Evolutionary conservation across 2,888 invertebrate species (phyloP).

Genomic region (Operophtera brumata): DNA sequence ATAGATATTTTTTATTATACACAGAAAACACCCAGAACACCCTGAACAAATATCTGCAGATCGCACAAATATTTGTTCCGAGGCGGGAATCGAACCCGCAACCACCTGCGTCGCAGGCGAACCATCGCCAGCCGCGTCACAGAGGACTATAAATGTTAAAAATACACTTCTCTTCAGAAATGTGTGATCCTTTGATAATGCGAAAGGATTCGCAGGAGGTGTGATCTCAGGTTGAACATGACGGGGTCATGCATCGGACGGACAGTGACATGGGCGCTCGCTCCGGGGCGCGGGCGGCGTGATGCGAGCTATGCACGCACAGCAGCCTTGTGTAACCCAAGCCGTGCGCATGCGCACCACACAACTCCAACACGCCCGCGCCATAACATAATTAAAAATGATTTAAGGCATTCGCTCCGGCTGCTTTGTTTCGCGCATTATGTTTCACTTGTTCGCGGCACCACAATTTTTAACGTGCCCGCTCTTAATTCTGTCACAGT

Average conservation of each 20-base stretch:
- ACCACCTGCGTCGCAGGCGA: too few species aligned
- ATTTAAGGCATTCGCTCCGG: constrained; percentile 81
- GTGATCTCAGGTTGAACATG: constrained; percentile 34
- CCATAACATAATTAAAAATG: constrained; percentile 82
- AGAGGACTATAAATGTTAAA: too few species aligned
- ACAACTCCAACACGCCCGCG: constrained; percentile 54
- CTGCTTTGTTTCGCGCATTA: constrained; percentile 81
- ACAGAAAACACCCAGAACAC: too few species aligned
- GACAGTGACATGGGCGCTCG: constrained; percentile 46
- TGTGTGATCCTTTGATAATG: too few species aligned
- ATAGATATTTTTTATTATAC: too few species aligned
- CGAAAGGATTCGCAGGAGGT: constrained; percentile 27
- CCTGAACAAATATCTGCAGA: too few species aligned
- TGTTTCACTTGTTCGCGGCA: constrained; percentile 79
- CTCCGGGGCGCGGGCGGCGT: constrained; percentile 15
- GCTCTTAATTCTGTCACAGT: constrained; percentile 80
- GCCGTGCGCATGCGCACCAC: constrained; percentile 41
- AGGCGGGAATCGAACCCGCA: too few species aligned
- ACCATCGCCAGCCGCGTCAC: too few species aligned
- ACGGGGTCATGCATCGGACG: constrained; percentile 48
- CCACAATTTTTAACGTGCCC: constrained; percentile 73
- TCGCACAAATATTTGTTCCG: too few species aligned
- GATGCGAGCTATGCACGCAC: constrained; percentile 36
- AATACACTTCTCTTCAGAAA: too few species aligned
- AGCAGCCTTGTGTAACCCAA: constrained; percentile 40